Evolutionary conservation across 2,797 vertebrate genomes (phyloP).

Genomic region (Malacoraja senta): DNA sequence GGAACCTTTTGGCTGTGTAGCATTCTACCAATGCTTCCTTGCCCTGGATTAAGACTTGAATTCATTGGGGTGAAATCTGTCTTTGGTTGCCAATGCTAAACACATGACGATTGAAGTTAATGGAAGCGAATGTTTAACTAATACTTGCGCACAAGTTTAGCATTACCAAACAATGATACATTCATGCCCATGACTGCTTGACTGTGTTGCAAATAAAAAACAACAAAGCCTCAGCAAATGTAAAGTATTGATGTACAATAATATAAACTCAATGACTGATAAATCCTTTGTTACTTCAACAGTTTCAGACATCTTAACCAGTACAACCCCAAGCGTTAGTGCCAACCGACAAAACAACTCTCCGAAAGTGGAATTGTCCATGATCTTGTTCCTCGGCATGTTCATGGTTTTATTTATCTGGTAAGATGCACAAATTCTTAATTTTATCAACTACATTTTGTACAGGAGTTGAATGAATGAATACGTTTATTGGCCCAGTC

Average conservation of each 20-base stretch:
- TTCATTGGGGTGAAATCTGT: too few species aligned
- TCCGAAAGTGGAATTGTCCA: neutral
- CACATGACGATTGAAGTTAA: too few species aligned
- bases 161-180: too few species aligned
- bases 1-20: too few species aligned
- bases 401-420: slow-evolving; percentile 31
- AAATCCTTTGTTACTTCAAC: neutral
- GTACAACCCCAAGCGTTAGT: neutral
- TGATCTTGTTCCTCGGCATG: slow-evolving; percentile 1
- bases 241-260: neutral
- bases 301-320: neutral
- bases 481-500: too few species aligned
- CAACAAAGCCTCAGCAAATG: neutral
- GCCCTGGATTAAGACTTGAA: neutral
- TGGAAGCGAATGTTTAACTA: too few species aligned
- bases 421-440: neutral
- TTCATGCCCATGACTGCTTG: neutral
- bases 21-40: neutral
- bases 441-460: neutral
- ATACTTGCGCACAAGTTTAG: too few species aligned
- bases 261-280: neutral
- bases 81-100: too few species aligned
- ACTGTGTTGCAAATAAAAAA: neutral
- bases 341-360: neutral
- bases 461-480: neutral